Evolutionary conservation across 2,888 invertebrate genomes (phyloP).

Genomic region (Trissoscelio sp.): DNA sequence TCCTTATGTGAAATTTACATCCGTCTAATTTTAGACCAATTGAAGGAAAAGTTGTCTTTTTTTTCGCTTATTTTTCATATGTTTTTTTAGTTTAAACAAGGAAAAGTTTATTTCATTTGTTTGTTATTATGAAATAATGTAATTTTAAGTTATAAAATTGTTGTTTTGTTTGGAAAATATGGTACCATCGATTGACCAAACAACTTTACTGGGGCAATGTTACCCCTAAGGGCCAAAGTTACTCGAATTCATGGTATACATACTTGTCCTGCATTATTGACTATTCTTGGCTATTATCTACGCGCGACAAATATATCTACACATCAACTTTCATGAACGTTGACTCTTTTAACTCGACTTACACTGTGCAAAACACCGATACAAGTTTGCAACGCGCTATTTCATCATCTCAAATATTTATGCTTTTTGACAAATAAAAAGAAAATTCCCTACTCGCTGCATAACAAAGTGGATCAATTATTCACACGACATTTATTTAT

Average conservation of each 20-base stretch:
- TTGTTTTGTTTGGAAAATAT: neutral
- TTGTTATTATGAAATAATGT: too few relatives aligned
- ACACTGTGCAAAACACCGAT: neutral
- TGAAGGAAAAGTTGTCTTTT: too few relatives aligned
- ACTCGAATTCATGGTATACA: slow-evolving; percentile 13
- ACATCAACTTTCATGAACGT: slow-evolving; percentile 27
- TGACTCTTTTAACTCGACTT: slow-evolving; percentile 28
- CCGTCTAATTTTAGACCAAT: neutral
- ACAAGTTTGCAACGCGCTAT: slow-evolving; percentile 2
- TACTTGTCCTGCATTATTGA: slow-evolving; percentile 34
- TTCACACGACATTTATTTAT: neutral
- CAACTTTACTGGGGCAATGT: slow-evolving; percentile 37
- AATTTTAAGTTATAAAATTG: too few relatives aligned
- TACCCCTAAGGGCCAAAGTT: slow-evolving; percentile 25
- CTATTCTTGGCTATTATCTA: slow-evolving; percentile 34
- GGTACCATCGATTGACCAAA: neutral
- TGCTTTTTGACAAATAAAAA: slow-evolving; percentile 12
- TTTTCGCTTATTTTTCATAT: too few relatives aligned
- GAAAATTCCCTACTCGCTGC: neutral
- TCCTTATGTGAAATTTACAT: neutral
- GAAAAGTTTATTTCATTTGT: too few relatives aligned
- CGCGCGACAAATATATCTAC: slow-evolving; percentile 28
- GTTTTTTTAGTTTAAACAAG: too few relatives aligned
- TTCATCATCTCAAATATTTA: slow-evolving; percentile 26
- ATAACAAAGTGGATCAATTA: slow-evolving; percentile 10